These are phyloP conservation scores for Oreochromis aureus DNA, from an alignment of 2,113 vertebrate species.

Conservation along the genomic window DNA sequence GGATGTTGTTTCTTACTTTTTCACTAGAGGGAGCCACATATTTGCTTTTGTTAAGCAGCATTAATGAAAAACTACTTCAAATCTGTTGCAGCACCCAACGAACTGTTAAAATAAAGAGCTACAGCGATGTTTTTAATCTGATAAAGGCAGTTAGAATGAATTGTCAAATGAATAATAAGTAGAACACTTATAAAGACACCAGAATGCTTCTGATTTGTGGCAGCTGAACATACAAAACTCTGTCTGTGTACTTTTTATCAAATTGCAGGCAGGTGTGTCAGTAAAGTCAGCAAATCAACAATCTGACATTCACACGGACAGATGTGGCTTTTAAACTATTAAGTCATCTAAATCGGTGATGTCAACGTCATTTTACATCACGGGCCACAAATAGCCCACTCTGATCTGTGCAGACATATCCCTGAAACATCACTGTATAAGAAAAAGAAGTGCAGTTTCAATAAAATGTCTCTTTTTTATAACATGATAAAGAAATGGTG, in stretches of 20 bases:
- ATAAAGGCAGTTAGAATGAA: neutral
- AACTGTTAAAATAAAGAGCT: neutral
- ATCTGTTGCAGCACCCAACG: neutral
- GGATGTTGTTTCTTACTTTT: neutral
- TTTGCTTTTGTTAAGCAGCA: neutral
- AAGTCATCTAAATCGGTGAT: neutral
- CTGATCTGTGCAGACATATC: neutral
- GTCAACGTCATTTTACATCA: neutral
- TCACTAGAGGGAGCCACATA: constrained; percentile 8
- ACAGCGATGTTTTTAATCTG: neutral
- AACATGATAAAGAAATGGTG: neutral
- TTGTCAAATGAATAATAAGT: neutral
- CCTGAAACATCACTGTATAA: neutral
- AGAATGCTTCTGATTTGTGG: neutral
- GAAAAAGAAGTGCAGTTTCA: neutral
- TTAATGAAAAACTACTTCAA: neutral
- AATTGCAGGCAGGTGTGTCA: neutral
- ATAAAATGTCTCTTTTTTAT: neutral
- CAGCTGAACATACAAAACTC: neutral
- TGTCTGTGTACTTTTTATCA: neutral
- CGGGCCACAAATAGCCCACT: neutral
- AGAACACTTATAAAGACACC: neutral
- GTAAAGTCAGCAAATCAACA: neutral
- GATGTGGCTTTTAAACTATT: neutral
- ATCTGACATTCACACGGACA: neutral